Base-by-base conservation (phyloP, 2,113 vertebrate genomes). In the Limanda limanda region DNA sequence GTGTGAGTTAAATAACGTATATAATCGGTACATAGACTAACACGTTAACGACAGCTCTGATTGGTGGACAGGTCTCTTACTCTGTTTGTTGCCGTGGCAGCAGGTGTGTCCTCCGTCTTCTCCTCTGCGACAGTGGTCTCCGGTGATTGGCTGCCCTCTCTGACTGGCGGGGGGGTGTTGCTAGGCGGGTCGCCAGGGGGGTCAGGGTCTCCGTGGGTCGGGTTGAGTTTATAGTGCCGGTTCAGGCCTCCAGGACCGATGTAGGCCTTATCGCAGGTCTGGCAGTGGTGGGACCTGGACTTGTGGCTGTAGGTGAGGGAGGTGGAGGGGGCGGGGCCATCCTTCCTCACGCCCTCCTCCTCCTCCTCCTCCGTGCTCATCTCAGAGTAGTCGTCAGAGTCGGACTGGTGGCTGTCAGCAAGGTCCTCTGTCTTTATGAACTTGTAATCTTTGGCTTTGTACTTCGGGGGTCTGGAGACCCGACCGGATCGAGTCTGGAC, bases 301-400 rank as follows among this genome's bases (percentile, higher is more conserved):
- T 94, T 96, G 80, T 97, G 92, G 68, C 94, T 93, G 64, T 95
- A 95, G 67, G 81, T 91, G 20, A 89, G 74, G 9, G 87, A 64
- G 5, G 68, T 15, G 3, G 70, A n/a, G 14, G 57, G 10, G 1
- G 24, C 2, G 0, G 51, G 0, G 8, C 70, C 69, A 0, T 80
- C 78, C 67, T 82, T 88, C 54, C 40, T 87, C 54, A 61, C 88
- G 0, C 79, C 91, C 14, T 91, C 94, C 11, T 90, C 94, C 31
- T 48, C 47, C 47, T 48, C 47, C 1, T 99, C 98, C 80, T 97
- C 98, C 83, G 95, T 87, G 0, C 95, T 98, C 74, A 98, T 93
- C 74, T 99, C 98, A 0, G 96, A 96, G 70, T 98, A 99, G 80
- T 99, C 98, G n/a, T 99, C 98, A 0, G 98, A 99, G 91, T 98